Base-by-base conservation (phyloP, 2,888 invertebrate genomes). In the Schizotus pectinicornis region DNA sequence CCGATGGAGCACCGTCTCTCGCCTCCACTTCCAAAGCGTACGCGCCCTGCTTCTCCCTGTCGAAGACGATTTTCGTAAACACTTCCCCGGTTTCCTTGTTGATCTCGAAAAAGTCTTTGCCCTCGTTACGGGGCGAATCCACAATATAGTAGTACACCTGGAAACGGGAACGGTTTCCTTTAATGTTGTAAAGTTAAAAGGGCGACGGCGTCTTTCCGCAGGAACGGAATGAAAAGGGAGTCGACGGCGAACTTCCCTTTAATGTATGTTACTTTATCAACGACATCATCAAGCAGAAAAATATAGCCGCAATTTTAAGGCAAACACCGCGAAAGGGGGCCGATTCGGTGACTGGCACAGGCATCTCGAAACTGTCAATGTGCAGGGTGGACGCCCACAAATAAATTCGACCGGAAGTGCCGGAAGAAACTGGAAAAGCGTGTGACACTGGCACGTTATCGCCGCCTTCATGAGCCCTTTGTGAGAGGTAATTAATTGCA, bases 21-120 rank as follows among this genome's bases (percentile, higher is more conserved):
- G 98, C 98, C 79, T 95, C 95, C 71, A 99, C 97, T 78, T 97
- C 96, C 76, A 99, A 82, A 34, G 98, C 98, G 82, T 98, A 98
- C 57, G 97, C 95, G 41, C 94, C 94, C 79, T 97, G 95, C 84
- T 95, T 95, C 82, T 98, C 98, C 64, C 98, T 88, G 84, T 98
- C 98, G 84, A 98, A 98, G 73, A 95, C 92, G 69, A 93, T 86
- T 81, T 94, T 94, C 37, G 97, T 96, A 82, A 92, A 95, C 77
- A 98, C 92, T 81, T 95, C 94, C 13, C 98, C 98, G 31, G 95
- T 94, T 80, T 94, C 91, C 79, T 91, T 87, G 83, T 98, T 95
- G 80, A 98, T 97, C 82, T 95, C 93, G 82, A 98, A 98, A 83
- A 90, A 95, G 80, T 95, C 94, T 80, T 94, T 94, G 68, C 95